phyloP scores from a whole-genome alignment of 2,797 vertebrate species.

The Rhyacichthys aspro region DNA sequence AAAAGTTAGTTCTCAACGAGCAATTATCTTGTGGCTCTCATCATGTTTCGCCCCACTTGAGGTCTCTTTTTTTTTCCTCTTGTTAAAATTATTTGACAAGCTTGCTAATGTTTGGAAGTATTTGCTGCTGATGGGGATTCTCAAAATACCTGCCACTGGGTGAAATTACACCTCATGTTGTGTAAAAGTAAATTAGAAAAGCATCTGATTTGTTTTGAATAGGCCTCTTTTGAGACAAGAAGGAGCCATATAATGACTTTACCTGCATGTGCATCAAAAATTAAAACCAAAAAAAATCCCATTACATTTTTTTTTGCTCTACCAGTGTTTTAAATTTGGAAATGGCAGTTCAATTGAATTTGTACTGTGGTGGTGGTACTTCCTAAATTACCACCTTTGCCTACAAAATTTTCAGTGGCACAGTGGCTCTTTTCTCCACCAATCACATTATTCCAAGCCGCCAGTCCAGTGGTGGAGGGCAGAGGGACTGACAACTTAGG shows the following conservation, averaged over 20 bases:
- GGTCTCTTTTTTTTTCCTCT: not conserved
- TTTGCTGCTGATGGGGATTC: slow-evolving; percentile 24
- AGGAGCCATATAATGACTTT: slow-evolving; percentile 24
- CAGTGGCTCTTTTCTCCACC: too few species aligned
- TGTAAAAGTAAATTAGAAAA: slow-evolving; percentile 37
- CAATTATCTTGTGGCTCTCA: slow-evolving; percentile 4
- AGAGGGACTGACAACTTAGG: too few species aligned
- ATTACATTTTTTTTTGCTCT: too few species aligned
- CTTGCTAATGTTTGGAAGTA: slow-evolving; percentile 24
- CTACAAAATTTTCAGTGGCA: too few species aligned
- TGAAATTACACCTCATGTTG: slow-evolving; percentile 49
- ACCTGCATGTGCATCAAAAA: not conserved
- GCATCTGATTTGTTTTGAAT: slow-evolving; percentile 44
- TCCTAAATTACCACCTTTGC: too few species aligned
- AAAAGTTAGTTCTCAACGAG: not conserved
- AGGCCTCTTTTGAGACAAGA: slow-evolving; percentile 41
- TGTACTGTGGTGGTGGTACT: too few species aligned
- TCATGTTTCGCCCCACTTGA: not conserved
- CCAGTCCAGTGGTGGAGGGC: too few species aligned
- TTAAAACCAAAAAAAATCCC: too few species aligned
- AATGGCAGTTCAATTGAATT: too few species aligned
- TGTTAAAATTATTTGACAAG: slow-evolving; percentile 14
- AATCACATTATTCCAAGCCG: too few species aligned
- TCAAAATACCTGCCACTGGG: slow-evolving; percentile 33
- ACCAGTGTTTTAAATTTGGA: too few species aligned